Percentiles rank a stretch among this genome's conserved stretches.
phyloP scores from a whole-genome alignment of 2,113 vertebrate species.

The Sialia sialis region DNA sequence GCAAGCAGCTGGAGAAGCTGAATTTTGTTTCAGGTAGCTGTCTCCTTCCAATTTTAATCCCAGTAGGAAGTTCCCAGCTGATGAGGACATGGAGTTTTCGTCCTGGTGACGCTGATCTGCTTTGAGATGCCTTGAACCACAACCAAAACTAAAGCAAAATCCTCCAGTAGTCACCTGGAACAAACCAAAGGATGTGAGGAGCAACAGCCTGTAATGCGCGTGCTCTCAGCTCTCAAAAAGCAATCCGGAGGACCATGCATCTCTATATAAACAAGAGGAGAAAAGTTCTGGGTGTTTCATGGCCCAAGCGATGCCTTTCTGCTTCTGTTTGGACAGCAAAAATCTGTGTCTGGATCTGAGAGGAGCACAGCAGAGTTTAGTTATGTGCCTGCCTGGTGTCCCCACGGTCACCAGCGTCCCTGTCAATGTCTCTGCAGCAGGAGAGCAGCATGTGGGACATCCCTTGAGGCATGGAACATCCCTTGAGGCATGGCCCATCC shows the following conservation, averaged over 20 bases:
- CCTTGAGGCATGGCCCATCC: neutral
- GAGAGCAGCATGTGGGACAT: accelerated
- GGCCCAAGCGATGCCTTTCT: neutral
- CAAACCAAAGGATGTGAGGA: neutral
- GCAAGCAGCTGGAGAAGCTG: neutral
- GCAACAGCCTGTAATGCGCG: neutral
- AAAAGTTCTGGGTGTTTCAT: neutral
- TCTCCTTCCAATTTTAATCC: neutral
- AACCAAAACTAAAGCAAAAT: neutral
- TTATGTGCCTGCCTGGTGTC: accelerated
- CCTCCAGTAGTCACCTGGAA: neutral
- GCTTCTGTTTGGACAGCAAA: neutral
- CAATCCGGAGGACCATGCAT: neutral
- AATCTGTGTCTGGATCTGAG: neutral
- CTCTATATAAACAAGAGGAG: neutral
- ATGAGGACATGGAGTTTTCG: neutral
- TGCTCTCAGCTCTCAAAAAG: neutral
- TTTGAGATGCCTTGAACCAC: neutral
- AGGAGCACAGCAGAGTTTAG: neutral
- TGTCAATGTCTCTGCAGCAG: neutral
- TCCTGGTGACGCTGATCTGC: neutral
- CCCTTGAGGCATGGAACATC: neutral
- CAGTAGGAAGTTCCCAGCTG: neutral
- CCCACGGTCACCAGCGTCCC: accelerated
- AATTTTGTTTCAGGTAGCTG: neutral